Conservation (phyloP, 1,140 invertebrate genomes). For the Coptotermes formosanus region DNA sequence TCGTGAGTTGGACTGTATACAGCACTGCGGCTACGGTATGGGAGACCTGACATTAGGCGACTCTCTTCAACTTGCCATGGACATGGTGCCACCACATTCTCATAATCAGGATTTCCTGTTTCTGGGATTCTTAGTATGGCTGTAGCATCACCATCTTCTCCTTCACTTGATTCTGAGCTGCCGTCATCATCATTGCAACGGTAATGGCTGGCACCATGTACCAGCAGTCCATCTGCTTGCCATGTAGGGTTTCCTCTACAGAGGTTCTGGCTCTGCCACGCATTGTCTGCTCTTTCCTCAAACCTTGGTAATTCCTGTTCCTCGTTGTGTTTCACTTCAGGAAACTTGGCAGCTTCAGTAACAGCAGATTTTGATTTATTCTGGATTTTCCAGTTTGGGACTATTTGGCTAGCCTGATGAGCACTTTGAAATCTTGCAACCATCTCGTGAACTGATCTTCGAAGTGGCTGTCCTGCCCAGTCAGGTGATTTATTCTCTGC, state of each 20-base stretch:
- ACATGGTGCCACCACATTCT: constrained; percentile 39
- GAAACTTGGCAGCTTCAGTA: not conserved
- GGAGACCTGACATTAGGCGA: constrained; percentile 42
- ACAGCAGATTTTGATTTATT: not conserved
- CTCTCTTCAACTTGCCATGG: constrained; percentile 6
- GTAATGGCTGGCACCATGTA: not conserved
- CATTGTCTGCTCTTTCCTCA: not conserved
- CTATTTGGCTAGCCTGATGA: constrained; percentile 38
- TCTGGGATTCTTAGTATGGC: not conserved
- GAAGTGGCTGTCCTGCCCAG: constrained; percentile 40
- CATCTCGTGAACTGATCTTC: constrained; percentile 47
- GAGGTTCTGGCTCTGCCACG: not conserved
- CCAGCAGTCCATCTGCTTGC: not conserved
- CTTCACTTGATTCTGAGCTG: constrained; percentile 44
- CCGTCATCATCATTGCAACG: constrained; percentile 38
- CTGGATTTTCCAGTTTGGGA: not conserved
- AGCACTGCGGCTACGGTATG: constrained; percentile 48
- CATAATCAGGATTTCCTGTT: constrained; percentile 37
- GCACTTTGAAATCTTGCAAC: constrained; percentile 46
- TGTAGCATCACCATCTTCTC: constrained; percentile 39
- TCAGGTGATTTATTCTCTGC: constrained; percentile 29
- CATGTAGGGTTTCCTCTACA: not conserved
- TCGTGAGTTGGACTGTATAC: constrained; percentile 48
- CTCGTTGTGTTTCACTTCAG: not conserved
- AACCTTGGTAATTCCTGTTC: not conserved